Evolutionary conservation across 2,113 vertebrate genomes (phyloP), one percentile per base, ranked within the genome.

Genomic region (Equus przewalskii): DNA sequence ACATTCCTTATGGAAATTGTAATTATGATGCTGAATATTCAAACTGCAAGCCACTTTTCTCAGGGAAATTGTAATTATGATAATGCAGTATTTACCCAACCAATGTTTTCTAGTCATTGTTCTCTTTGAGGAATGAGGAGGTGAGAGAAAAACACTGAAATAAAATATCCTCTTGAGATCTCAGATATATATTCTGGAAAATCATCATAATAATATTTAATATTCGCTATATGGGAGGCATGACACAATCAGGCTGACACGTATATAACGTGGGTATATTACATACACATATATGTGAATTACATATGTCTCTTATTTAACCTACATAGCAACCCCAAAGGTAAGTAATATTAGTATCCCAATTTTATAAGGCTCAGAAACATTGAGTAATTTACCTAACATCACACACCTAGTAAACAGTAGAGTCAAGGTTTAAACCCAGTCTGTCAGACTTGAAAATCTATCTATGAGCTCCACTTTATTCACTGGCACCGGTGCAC

Each of bases 11-110:
- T 84, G 81, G 96, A 98, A 96, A 62, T 96, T 96, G 33, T 87
- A 98, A 98, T 97, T 46, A 15, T 80, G 62, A 96, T 92, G 56
- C 94, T 97, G 65, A 70, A 90, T 96, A 97, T 94, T 85, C 64
- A 91, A 97, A 97, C 13, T 91, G 70, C 67, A 98, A 97, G 73
- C 80, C 21, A 87, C 94, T 98, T 97, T 96, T 98, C 96, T 97
- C 94, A 89, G 67, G 80, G 70, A 98, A 97, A 97, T 78, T 60
- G n/a, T 98, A 81, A 84, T 97, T 98, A 98, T 92, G 54, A 85
- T 91, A 97, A 98, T 97, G 69, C 6, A 96, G 24, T 92, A 93
- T 98, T 98, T 98, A 97, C 87, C 21, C 93, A 93, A 83, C 92
- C 33, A 96, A 36, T 82, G 54, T 67, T 98, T 98, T 92, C 72